These are phyloP conservation scores for Gnathonemus echidnorhynchus DNA, from an alignment of 2,113 vertebrate genomes.

Conservation along the genomic window DNA sequence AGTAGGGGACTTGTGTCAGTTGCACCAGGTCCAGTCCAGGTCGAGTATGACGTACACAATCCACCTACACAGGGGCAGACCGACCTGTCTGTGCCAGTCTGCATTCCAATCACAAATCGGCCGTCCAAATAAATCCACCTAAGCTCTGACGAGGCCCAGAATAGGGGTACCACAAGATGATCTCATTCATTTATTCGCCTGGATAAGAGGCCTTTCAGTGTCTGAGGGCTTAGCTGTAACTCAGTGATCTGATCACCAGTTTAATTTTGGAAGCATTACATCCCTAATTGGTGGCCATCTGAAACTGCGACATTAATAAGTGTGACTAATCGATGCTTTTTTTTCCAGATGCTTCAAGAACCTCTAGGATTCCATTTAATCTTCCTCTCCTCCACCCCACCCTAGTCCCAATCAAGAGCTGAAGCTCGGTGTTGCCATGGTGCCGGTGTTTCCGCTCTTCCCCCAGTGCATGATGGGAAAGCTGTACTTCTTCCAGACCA, in stretches of 20 bases:
- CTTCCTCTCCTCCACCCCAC: background rate
- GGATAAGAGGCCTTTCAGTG: slow-evolving; percentile 4
- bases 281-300: background rate
- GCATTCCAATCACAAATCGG: background rate
- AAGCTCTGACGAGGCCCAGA: background rate
- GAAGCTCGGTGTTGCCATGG: background rate
- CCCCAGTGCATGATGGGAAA: slow-evolving; percentile 1
- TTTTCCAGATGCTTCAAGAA: background rate
- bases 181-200: background rate
- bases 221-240: slow-evolving; percentile 4
- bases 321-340: slow-evolving; percentile 10
- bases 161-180: background rate
- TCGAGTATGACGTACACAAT: background rate
- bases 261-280: slow-evolving; percentile 3
- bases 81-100: background rate
- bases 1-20: background rate
- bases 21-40: background rate
- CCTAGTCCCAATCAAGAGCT: background rate
- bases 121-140: background rate
- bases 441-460: background rate
- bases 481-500: background rate
- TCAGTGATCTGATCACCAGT: background rate
- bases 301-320: background rate
- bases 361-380: background rate
- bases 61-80: background rate